Percentiles rank a stretch among this genome's conserved stretches.
Conservation (phyloP, 2,113 vertebrate species). For the Neogobius melanostomus region DNA sequence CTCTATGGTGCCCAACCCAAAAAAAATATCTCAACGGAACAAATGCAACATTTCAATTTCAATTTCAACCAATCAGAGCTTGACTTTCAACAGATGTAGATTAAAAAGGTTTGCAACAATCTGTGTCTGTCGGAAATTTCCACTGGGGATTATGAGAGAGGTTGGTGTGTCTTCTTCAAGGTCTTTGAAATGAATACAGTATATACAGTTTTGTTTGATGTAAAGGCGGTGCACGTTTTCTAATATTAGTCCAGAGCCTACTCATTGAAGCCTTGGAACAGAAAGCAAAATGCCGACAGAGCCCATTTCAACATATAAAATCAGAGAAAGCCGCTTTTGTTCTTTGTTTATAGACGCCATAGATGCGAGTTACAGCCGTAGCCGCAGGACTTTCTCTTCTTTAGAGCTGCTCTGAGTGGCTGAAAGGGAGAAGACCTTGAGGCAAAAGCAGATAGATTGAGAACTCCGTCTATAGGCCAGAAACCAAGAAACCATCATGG, state of each 20-base stretch:
- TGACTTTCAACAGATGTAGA: too few relatives aligned
- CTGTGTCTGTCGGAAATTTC: too few relatives aligned
- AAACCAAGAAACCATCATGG: slow-evolving; percentile 1
- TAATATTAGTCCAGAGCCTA: not conserved
- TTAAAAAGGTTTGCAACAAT: too few relatives aligned
- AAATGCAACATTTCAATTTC: too few relatives aligned
- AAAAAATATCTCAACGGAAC: too few relatives aligned
- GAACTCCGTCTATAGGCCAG: slow-evolving; percentile 1
- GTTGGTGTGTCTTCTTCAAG: slow-evolving; percentile 21
- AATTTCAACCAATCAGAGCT: too few relatives aligned
- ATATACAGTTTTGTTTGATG: not conserved
- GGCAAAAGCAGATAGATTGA: slow-evolving; percentile 4
- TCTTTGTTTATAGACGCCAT: slow-evolving; percentile 5
- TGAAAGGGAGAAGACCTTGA: slow-evolving; percentile 11
- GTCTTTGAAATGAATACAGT: not conserved
- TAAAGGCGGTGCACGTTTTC: not conserved
- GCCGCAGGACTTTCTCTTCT: slow-evolving; percentile 10
- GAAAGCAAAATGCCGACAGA: not conserved
- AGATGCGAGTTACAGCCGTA: not conserved
- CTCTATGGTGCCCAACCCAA: too few relatives aligned
- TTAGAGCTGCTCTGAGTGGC: not conserved
- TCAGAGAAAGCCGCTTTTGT: slow-evolving; percentile 6
- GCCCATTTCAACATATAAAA: slow-evolving; percentile 1
- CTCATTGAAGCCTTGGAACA: not conserved
- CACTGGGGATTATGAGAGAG: not conserved